A percentile compares a stretch with the other conserved stretches of the same genome.
These are phyloP conservation scores for Eupithecia abbreviata DNA, from an alignment of 2,888 invertebrate species.

Conservation along the genomic window DNA sequence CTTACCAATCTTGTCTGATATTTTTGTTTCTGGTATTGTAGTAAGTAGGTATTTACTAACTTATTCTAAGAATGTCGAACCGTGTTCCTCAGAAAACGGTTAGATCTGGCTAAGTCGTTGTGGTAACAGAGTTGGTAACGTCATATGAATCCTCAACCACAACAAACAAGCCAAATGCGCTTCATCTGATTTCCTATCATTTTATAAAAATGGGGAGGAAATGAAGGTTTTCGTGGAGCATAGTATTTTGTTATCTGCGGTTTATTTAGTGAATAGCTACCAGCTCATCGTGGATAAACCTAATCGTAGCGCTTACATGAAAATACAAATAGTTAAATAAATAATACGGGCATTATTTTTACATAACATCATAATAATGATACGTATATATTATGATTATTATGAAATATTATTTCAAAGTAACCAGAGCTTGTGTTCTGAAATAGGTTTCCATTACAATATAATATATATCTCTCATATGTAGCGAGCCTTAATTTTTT, in stretches of 20 bases:
- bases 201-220: neutral
- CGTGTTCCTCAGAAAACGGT: neutral
- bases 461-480: neutral
- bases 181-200: neutral
- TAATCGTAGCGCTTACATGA: neutral
- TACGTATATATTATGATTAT: too few relatives aligned
- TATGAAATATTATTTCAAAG: too few relatives aligned
- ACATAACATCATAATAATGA: neutral
- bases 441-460: neutral
- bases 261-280: neutral
- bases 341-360: neutral
- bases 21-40: neutral
- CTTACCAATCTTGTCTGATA: neutral
- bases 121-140: slow-evolving; percentile 5
- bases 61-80: neutral
- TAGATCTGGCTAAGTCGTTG: neutral
- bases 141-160: slow-evolving; percentile 6
- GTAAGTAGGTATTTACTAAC: neutral
- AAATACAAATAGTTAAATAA: too few relatives aligned
- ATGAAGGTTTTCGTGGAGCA: neutral
- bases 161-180: slow-evolving; percentile 9
- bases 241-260: neutral
- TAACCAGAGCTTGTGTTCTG: neutral
- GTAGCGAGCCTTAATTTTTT: too few relatives aligned
- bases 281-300: neutral